Evolutionary conservation across 2,888 invertebrate species (phyloP).

Genomic region (Oxyscelio sp.): DNA sequence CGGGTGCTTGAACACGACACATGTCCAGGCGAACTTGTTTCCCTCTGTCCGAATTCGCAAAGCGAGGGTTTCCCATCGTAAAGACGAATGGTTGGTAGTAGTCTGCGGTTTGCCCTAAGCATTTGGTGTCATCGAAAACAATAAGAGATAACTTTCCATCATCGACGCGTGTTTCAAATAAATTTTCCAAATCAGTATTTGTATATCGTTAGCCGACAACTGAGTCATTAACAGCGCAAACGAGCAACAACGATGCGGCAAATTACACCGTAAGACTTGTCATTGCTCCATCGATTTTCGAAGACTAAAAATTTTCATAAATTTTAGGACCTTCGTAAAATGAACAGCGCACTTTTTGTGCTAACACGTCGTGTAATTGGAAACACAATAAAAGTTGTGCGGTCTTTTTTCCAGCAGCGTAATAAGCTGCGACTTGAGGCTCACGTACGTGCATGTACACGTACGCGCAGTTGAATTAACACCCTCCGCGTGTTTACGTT

Average conservation of each 20-base stretch:
- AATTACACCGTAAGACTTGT: background rate
- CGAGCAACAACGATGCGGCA: background rate
- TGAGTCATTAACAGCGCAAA: no score
- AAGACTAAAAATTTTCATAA: constrained; percentile 34
- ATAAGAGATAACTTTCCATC: constrained; percentile 84
- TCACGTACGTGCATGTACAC: constrained; percentile 73
- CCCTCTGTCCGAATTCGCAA: constrained; percentile 62
- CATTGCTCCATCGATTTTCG: constrained; percentile 12
- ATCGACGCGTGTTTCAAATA: constrained; percentile 76
- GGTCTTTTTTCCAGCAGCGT: constrained; percentile 76
- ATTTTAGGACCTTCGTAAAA: constrained; percentile 39
- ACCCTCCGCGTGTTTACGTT: constrained; percentile 72
- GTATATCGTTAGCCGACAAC: constrained; percentile 75
- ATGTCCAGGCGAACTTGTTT: constrained; percentile 80
- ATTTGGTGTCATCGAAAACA: constrained; percentile 85
- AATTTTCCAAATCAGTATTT: constrained; percentile 54
- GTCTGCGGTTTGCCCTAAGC: constrained; percentile 80
- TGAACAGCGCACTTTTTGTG: constrained; percentile 34
- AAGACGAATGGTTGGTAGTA: constrained; percentile 69
- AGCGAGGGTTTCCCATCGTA: constrained; percentile 68
- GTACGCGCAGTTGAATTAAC: constrained; percentile 70
- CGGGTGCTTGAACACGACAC: constrained; percentile 87
- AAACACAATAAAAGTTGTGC: constrained; percentile 67
- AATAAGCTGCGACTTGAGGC: constrained; percentile 82
- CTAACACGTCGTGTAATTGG: constrained; percentile 58